phyloP scores from a whole-genome alignment of 1,140 invertebrate genomes.

The Lepidurus packardi region DNA sequence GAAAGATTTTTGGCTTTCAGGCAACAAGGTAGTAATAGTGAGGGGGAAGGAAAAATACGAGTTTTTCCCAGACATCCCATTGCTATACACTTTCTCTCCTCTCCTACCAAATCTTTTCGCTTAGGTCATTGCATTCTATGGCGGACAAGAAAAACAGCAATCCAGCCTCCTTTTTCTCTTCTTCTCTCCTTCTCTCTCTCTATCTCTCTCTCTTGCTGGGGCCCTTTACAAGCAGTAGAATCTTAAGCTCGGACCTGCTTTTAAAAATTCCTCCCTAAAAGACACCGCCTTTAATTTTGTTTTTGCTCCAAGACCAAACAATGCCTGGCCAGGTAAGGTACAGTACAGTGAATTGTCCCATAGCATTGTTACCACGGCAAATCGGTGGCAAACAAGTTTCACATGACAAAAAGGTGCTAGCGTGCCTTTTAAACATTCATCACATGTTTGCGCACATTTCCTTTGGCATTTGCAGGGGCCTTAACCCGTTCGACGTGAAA shows the following conservation, averaged over 20 bases:
- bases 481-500: neutral
- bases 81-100: too few species aligned
- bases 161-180: too few species aligned
- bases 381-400: neutral
- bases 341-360: neutral
- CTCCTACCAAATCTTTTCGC: too few species aligned
- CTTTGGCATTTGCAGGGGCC: neutral
- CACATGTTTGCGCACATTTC: neutral
- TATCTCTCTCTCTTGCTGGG: too few species aligned
- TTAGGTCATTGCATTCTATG: too few species aligned
- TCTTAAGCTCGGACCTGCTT: neutral
- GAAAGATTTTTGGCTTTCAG: too few species aligned
- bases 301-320: neutral
- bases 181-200: too few species aligned
- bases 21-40: too few species aligned
- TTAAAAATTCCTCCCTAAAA: neutral
- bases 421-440: neutral
- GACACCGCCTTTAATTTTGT: neutral
- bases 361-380: neutral
- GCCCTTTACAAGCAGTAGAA: too few species aligned
- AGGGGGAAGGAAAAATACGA: too few species aligned
- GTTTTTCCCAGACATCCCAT: too few species aligned
- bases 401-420: neutral
- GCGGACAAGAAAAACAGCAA: too few species aligned
- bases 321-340: neutral